Base-by-base conservation (phyloP, 1,140 invertebrate genomes). In the Lepeophtheirus salmonis region DNA sequence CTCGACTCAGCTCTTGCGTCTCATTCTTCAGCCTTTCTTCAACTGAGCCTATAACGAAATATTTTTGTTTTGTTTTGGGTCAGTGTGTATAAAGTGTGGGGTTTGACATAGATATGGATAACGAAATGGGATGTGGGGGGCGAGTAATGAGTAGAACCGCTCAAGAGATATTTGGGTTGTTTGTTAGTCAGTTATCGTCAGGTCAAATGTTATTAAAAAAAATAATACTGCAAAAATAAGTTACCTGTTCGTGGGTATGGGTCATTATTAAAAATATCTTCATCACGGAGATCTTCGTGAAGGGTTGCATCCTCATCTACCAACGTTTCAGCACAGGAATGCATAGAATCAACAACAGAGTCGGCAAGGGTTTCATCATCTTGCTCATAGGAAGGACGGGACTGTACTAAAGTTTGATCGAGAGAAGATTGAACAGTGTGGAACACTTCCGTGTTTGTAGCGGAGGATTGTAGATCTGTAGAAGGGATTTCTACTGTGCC, bases 361-460 rank as follows among this genome's bases (percentile, higher is more conserved):
- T 57, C 55, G 12, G 55, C 55, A 17, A 57, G 26, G 25, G 55
- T 57, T 57, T 57, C 55, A 17, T 57, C 55, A 26, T 41, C 55
- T 17, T 30, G 16, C 17, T 57, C 55, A 16, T 26, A 18, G 6
- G 21, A n/a, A 1, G 20, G 20, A 4, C 21, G 4, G 50, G 50
- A 16, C 21, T 54, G 13, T n/a, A 54, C 52, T 1, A 54, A 20
- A 13, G 52, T 54, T 20, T 24, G 3, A 10, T 25, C 26, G 13
- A 25, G n/a, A 2, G 55, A 57, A 14, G 55, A 57, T 21, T 41
- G 55, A 41, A 57, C 22, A 2, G 55, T 17, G 26, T 52, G 50
- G 50, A 52, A 52, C 12, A 41, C 30, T n/a, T 41, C 30, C 30
- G 30, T 41, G 30, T 41, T 41, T 6, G 30, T 41, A 10, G 30